Base-by-base conservation (phyloP, 2,888 invertebrate species). In the Boloria euphrosyne region DNA sequence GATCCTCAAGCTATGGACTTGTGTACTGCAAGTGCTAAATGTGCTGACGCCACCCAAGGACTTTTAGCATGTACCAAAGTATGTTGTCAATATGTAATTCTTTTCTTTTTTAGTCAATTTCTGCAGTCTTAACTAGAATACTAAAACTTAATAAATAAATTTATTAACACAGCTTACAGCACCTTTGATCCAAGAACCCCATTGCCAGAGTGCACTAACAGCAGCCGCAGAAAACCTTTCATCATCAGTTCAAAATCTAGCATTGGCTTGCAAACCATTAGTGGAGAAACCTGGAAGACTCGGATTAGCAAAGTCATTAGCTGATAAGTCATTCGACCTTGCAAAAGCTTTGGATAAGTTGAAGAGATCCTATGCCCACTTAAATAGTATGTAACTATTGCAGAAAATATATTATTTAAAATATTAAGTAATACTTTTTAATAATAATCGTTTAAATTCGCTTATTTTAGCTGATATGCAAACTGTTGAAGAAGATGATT, bases 121-220 rank as follows among this genome's bases (percentile, higher is more conserved):
- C 31, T 38, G 10, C 10, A 22, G 4, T 51, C 4, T 22, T 22
- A 22, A 17, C 10, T 6, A 51, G 3, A 13, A 17, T 51, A 17
- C 4, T 51, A 51, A 4, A 17, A 51, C 6, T 47, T 7, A 22
- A 22, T 22, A 2, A 22, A 22, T 22, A 22, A 22, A 22, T 46
- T 10, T 44, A 49, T 54, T 0, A 14, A 31, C 22, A n/a, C 22
- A 90, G 90, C 67, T 90, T 0, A 84, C 86, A 14, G 84, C 86
- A 0, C 81, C 87, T 0, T 83, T 85, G 0, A 85, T 89, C 65
- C 76, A 79, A 46, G 86, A 89, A 74, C 82, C 87, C 0, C 89
- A 87, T 76, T 89, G 90, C 70, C 87, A 81, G 54, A 89, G 87
- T 44, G 90, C 90, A 0, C 73, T 90, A 2, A 77, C 82, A 0